Evolutionary conservation across 2,888 invertebrate genomes (phyloP), one percentile per base, ranked within the genome.

Genomic region (Phasia obesa): DNA sequence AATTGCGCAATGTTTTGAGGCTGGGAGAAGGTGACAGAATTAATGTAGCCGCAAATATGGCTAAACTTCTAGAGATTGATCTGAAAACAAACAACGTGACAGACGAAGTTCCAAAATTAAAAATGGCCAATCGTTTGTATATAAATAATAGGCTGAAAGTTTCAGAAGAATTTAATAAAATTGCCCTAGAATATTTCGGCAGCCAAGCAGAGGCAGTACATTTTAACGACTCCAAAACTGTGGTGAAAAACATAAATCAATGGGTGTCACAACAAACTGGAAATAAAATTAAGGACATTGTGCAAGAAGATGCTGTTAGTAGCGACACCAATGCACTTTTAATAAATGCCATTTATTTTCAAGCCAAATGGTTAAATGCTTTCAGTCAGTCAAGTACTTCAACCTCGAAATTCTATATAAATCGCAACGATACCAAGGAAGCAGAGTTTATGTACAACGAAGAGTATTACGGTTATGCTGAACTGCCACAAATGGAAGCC

Each of bases 311-410:
- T 84, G 92, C 92, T 87, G 88, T 97, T 0, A 87, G 92, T 87
- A 59, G 69, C 0, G 87, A 91, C 0, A 96, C 96, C 0, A 92
- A 94, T 65, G 90, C 96, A 74, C 94, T 97, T 2, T 93, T 97
- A 5, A 93, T 96, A 2, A 97, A 97, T 89, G 97, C 97, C 0
- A 93, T 97, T 19, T 96, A 97, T 89, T 97, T 97, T 91, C 97
- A 97, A 92, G 95, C 95, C 3, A 92, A 93, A 38, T 97, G 97
- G 97, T 90, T 92, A 47, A 89, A 93, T 27, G 92, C 94, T 86
- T 98, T 98, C 87, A 74, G 53, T 17, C 11, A 13, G 13, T 44
- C 25, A 11, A 64, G 38, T 9, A 74, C 74, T 17, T 4, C 49
- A 17, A 21, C 0, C 0, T 15, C 53, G 4, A 17, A 21, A 1